A percentile compares a stretch with the other conserved stretches of the same genome.
Evolutionary conservation across 2,113 vertebrate genomes (phyloP).

Genomic region (Centropus bengalensis): DNA sequence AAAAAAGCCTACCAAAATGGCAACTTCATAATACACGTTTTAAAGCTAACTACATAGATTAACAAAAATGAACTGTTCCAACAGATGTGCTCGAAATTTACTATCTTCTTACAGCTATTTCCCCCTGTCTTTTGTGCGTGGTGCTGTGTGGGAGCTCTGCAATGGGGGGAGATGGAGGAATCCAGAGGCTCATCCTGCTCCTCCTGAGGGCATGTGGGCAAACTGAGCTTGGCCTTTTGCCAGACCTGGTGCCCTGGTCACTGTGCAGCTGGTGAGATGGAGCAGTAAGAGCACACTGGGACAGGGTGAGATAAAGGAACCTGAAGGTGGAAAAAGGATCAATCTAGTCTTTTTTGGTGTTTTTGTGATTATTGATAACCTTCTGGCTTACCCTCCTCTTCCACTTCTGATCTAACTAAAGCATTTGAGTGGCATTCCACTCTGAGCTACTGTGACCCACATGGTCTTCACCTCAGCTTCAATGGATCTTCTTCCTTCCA

Average conservation of each 20-base stretch:
- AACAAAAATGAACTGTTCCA: neutral
- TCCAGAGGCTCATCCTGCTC: neutral
- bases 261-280: neutral
- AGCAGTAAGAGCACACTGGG: fast-evolving
- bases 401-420: neutral
- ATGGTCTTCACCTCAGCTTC: neutral
- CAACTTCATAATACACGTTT: neutral
- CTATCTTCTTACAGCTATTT: neutral
- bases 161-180: neutral
- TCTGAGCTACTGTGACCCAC: neutral
- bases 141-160: neutral
- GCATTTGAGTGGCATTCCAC: neutral
- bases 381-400: neutral
- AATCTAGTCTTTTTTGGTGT: neutral
- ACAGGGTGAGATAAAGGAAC: neutral
- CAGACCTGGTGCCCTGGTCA: neutral
- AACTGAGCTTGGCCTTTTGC: neutral
- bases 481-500: neutral
- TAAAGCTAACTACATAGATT: neutral
- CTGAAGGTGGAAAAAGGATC: too few relatives aligned
- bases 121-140: neutral
- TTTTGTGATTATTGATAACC: neutral
- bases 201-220: neutral
- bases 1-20: neutral
- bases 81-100: neutral